Evolutionary conservation across 2,113 vertebrate species (phyloP).

Genomic region (Bagarius yarrelli): DNA sequence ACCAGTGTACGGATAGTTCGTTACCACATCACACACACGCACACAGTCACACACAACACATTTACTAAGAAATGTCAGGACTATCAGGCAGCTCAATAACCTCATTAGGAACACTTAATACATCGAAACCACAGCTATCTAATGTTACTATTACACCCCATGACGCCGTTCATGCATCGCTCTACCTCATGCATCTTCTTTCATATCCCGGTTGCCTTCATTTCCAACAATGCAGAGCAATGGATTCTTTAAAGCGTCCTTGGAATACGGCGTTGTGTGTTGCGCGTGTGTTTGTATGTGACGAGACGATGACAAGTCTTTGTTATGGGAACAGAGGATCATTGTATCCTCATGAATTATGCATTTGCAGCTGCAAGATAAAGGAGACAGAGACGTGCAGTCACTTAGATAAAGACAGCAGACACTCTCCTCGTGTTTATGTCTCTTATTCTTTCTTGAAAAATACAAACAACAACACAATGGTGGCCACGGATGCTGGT

Average conservation of each 20-base stretch:
- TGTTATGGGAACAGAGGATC: conserved; percentile 75
- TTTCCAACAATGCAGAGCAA: conserved; percentile 38
- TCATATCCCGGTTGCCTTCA: neutral
- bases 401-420: conserved; percentile 52
- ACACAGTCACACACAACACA: conserved; percentile 6
- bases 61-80: neutral
- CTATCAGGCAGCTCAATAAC: neutral
- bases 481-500: conserved; percentile 50
- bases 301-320: conserved; percentile 75
- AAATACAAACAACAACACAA: neutral
- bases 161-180: no score
- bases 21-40: conserved; percentile 2
- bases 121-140: neutral
- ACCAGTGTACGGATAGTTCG: neutral
- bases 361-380: conserved; percentile 77
- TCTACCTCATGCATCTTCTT: neutral
- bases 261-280: conserved; percentile 3
- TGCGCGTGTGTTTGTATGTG: conserved; percentile 49
- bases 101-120: neutral
- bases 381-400: conserved; percentile 72
- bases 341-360: conserved; percentile 78
- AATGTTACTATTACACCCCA: neutral
- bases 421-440: neutral
- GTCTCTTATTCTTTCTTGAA: neutral
- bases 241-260: conserved; percentile 22